Percentiles rank a stretch among this genome's conserved stretches.
Evolutionary conservation across 1,140 invertebrate genomes (phyloP).

Genomic region (Achatina immaculata): DNA sequence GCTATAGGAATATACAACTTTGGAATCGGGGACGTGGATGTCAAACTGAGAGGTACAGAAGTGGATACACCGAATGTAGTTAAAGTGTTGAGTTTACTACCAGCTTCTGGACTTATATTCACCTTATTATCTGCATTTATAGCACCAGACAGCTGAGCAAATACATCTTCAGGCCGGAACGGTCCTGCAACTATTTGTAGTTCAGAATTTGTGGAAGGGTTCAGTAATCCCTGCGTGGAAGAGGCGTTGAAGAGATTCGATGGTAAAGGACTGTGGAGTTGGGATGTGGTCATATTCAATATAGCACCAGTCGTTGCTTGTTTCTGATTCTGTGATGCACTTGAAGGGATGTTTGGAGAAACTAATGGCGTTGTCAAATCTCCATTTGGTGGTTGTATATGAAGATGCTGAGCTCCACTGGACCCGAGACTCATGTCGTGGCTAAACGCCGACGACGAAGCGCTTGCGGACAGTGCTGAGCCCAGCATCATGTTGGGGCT

Average conservation of each 20-base stretch:
- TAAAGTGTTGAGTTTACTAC: conserved; percentile 7
- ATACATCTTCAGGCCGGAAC: conserved; percentile 25
- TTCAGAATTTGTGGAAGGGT: conserved; percentile 16
- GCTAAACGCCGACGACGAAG: conserved; percentile 13
- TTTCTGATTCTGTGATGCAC: neutral
- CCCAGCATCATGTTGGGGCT: conserved; percentile 33
- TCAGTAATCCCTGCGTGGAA: neutral
- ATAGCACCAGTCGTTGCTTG: conserved; percentile 7
- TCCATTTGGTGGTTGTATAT: neutral
- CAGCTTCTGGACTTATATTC: neutral
- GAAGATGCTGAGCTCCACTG: neutral
- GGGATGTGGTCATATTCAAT: neutral
- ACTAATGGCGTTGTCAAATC: conserved; percentile 34
- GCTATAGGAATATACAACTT: conserved; percentile 31
- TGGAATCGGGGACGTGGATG: neutral
- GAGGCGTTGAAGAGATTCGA: neutral
- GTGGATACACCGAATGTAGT: neutral
- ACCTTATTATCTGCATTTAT: neutral
- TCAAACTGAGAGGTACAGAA: neutral
- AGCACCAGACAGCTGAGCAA: conserved; percentile 12
- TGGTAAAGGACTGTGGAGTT: conserved; percentile 11
- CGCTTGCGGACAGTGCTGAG: conserved; percentile 2
- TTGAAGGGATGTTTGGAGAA: conserved; percentile 25
- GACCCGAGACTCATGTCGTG: neutral
- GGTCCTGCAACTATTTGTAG: conserved; percentile 26